Evolutionary conservation across 2,113 vertebrate genomes (phyloP).

Genomic region (Hemibates koningsi): DNA sequence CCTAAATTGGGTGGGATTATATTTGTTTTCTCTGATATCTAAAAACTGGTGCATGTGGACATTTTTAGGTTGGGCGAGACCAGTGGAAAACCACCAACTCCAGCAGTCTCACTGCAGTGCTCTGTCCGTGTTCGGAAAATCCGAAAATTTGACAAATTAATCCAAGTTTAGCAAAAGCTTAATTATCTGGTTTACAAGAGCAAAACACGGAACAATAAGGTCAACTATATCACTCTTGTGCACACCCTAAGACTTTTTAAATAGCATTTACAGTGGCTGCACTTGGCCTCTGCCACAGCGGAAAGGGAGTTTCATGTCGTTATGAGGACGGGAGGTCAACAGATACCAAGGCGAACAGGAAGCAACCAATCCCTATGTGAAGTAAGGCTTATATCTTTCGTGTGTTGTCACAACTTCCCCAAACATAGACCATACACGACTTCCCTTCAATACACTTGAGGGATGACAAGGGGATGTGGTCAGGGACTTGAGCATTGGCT

Average conservation of each 20-base stretch:
- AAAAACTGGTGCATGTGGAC: neutral
- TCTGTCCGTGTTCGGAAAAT: neutral
- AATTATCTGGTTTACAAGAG: neutral
- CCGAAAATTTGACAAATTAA: neutral
- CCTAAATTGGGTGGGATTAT: neutral
- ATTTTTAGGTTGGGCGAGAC: neutral
- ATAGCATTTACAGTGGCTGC: neutral
- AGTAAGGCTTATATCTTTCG: conserved; percentile 20
- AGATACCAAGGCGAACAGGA: conserved; percentile 34
- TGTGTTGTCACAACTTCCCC: conserved; percentile 26
- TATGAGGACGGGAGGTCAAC: neutral
- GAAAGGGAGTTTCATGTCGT: conserved; percentile 11
- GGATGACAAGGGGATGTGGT: conserved; percentile 10
- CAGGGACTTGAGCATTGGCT: neutral
- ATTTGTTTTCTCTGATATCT: neutral
- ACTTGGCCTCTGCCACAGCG: neutral
- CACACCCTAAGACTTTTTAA: neutral
- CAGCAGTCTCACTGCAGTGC: neutral
- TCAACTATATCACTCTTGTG: neutral
- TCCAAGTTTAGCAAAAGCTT: neutral
- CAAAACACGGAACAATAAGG: neutral
- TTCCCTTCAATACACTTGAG: conserved; percentile 7
- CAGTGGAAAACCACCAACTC: neutral
- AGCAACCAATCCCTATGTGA: conserved; percentile 1
- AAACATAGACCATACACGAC: conserved; percentile 20